Evolutionary conservation across 53 echinoderm and acorn worm species (phyloP).

Genomic region (Astropecten irregularis): DNA sequence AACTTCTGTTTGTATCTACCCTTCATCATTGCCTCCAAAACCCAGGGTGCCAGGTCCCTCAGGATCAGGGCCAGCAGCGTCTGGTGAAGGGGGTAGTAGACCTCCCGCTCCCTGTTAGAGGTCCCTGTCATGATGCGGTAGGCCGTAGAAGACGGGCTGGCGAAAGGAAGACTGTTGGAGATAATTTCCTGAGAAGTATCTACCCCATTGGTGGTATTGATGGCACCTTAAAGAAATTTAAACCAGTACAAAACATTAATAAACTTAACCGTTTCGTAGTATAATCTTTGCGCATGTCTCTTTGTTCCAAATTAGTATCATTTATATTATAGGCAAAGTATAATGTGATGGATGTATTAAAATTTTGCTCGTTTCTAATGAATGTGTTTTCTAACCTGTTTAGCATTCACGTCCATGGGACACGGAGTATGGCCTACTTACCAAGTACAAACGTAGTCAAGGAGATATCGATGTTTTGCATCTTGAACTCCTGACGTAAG

Average conservation of each 20-base stretch:
- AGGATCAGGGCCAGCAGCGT: conserved; percentile 10
- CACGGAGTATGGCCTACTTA: conserved; percentile 4
- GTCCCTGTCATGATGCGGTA: conserved; percentile 78
- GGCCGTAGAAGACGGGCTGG: conserved; percentile 65
- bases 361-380: too few relatives aligned
- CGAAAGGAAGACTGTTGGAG: conserved; percentile 13
- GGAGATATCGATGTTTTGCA: too few relatives aligned
- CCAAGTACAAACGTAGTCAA: conserved; percentile 79
- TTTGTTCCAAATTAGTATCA: too few relatives aligned
- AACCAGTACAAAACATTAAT: too few relatives aligned
- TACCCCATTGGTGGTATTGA: conserved; percentile 72
- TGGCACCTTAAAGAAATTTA: conserved; percentile 59
- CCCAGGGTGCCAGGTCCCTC: conserved; percentile 60
- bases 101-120: conserved; percentile 58
- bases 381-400: too few relatives aligned
- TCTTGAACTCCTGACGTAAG: too few relatives aligned
- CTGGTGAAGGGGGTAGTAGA: conserved; percentile 61
- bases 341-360: too few relatives aligned
- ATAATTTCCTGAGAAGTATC: conserved; percentile 54
- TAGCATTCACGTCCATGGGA: too few relatives aligned
- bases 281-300: too few relatives aligned
- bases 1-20: conserved; percentile 36
- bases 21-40: conserved; percentile 52
- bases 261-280: too few relatives aligned
- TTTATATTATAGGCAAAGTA: too few relatives aligned